Conservation (phyloP, 2,888 invertebrate species). For the Torymus aiolomorphi region DNA sequence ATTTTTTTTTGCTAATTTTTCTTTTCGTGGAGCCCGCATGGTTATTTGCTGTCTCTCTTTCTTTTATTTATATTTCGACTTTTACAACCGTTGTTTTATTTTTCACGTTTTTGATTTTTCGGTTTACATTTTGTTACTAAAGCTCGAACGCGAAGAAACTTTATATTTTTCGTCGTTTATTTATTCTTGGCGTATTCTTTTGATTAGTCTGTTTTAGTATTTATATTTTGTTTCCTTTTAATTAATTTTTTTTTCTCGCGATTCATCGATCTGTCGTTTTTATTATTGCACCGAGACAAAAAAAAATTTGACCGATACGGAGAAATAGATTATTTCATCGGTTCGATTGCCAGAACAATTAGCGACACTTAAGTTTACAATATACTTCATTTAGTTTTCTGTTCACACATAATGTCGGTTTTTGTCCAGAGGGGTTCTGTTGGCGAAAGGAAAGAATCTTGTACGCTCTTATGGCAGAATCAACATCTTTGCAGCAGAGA, state of each 20-base stretch:
- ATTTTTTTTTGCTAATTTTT: constrained; percentile 30
- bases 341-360: constrained; percentile 34
- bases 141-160: constrained; percentile 2
- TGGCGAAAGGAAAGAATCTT: constrained; percentile 39
- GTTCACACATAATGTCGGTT: constrained; percentile 42
- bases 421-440: constrained; percentile 35
- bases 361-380: constrained; percentile 23
- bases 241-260: constrained; percentile 3
- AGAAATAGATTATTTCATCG: constrained; percentile 34
- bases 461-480: constrained; percentile 24
- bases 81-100: constrained; percentile 1
- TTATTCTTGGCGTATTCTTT: constrained; percentile 1
- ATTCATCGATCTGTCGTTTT: constrained; percentile 6
- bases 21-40: constrained; percentile 37
- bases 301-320: constrained; percentile 10
- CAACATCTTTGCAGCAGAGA: constrained; percentile 42
- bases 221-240: background rate
- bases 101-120: constrained; percentile 4
- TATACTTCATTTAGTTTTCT: constrained; percentile 42
- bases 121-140: background rate
- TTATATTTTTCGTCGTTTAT: constrained; percentile 9
- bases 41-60: constrained; percentile 38
- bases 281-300: constrained; percentile 35
- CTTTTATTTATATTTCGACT: constrained; percentile 25
- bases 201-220: constrained; percentile 8